Evolutionary conservation across 2,888 invertebrate species (phyloP).

Genomic region (Spatulosminthurus flaviceps): DNA sequence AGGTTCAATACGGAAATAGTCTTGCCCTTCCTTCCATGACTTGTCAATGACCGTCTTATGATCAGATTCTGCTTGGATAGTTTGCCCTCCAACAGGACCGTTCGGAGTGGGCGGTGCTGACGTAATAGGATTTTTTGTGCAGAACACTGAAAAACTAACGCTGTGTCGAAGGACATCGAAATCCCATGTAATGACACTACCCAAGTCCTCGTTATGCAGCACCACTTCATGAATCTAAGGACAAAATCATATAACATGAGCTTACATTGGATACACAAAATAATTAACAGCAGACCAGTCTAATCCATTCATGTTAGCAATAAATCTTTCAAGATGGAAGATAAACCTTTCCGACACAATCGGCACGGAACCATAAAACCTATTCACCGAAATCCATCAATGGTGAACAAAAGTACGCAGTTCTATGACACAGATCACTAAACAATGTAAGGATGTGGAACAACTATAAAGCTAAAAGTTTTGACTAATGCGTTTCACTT

Average conservation of each 20-base stretch:
- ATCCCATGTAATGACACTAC: slow-evolving; percentile 92
- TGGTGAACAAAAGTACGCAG: too few species aligned
- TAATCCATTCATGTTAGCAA: too few species aligned
- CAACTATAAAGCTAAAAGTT: too few species aligned
- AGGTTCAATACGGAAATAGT: slow-evolving; percentile 81
- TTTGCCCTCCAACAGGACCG: slow-evolving; percentile 49
- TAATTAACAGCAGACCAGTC: neutral
- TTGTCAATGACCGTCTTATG: slow-evolving; percentile 72
- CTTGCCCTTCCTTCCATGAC: slow-evolving; percentile 78
- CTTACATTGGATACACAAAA: too few species aligned
- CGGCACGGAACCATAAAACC: too few species aligned
- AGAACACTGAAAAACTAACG: slow-evolving; percentile 82
- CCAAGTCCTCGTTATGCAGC: slow-evolving; percentile 79
- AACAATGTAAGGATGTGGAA: too few species aligned
- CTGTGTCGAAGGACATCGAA: slow-evolving; percentile 93
- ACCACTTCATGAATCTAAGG: slow-evolving; percentile 78
- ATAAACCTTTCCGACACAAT: too few species aligned
- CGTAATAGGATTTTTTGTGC: slow-evolving; percentile 65
- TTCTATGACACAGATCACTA: too few species aligned
- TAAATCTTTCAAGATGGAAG: too few species aligned
- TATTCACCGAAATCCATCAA: too few species aligned
- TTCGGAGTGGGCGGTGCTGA: slow-evolving; percentile 56
- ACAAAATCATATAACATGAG: too few species aligned
- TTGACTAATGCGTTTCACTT: too few species aligned
- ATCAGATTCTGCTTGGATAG: slow-evolving; percentile 48